A percentile compares a stretch with the other conserved stretches of the same genome.
phyloP scores from a whole-genome alignment of 2,797 vertebrate genomes.

The Sus cebifrons region DNA sequence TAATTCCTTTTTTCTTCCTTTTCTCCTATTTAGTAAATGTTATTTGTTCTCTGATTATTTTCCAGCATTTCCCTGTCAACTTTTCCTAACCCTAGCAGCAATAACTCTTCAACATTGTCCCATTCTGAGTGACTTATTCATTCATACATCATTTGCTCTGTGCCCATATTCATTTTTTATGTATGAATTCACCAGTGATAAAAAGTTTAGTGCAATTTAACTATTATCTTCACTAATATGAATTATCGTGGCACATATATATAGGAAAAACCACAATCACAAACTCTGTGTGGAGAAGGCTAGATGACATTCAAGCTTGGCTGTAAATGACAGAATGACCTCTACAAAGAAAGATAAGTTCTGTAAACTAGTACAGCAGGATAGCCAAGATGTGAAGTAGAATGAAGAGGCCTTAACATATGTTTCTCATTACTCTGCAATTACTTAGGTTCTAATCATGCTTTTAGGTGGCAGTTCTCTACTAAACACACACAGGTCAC shows the following conservation, averaged over 20 bases:
- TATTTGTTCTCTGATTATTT: background rate
- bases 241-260: background rate
- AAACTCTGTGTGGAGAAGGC: background rate
- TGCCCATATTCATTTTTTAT: background rate
- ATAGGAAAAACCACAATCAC: background rate
- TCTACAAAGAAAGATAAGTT: background rate
- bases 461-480: background rate
- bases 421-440: background rate
- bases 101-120: background rate
- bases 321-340: background rate
- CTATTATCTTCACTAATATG: background rate
- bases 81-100: background rate
- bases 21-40: background rate
- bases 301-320: background rate
- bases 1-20: background rate
- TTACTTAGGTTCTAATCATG: background rate
- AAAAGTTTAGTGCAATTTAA: background rate
- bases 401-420: background rate
- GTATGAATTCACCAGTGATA: background rate
- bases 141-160: conserved; percentile 5
- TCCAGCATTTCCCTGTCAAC: background rate
- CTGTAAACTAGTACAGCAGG: background rate
- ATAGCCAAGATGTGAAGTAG: background rate
- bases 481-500: background rate
- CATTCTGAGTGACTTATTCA: background rate